These are phyloP conservation scores for Troides aeacus DNA, from an alignment of 2,888 invertebrate genomes.

Conservation along the genomic window DNA sequence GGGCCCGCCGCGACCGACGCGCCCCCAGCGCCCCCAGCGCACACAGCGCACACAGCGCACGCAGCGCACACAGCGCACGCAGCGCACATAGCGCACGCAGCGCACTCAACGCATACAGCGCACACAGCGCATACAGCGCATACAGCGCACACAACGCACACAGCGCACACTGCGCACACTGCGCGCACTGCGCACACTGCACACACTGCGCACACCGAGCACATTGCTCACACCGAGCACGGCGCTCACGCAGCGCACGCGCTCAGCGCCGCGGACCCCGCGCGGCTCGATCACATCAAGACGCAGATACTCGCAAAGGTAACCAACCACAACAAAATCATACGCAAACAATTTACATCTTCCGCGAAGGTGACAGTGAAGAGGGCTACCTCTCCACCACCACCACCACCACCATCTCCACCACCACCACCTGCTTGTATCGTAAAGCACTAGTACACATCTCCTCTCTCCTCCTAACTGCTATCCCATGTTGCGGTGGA, in stretches of 20 bases:
- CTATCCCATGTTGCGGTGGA: no score
- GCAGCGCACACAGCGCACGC: slow-evolving; percentile 2
- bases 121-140: slow-evolving; percentile 9
- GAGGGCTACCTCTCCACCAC: neutral
- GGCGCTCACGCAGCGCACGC: no score
- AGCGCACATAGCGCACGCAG: slow-evolving; percentile 10
- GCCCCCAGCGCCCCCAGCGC: slow-evolving; percentile 29
- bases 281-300: slow-evolving; percentile 45
- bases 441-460: no score
- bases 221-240: neutral
- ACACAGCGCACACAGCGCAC: slow-evolving; percentile 21
- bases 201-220: neutral
- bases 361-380: no score
- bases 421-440: no score
- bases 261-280: slow-evolving; percentile 38
- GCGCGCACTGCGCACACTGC: neutral
- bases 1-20: slow-evolving; percentile 30
- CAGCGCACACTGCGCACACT: neutral
- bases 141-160: neutral
- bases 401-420: no score
- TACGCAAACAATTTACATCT: no score
- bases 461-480: no score
- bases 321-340: no score
- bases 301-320: slow-evolving; percentile 39
- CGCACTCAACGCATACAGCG: slow-evolving; percentile 10